A percentile compares a stretch with the other conserved stretches of the same genome.
phyloP scores from a whole-genome alignment of 2,888 invertebrate species.

The Paralinhomoeus sp. region DNA sequence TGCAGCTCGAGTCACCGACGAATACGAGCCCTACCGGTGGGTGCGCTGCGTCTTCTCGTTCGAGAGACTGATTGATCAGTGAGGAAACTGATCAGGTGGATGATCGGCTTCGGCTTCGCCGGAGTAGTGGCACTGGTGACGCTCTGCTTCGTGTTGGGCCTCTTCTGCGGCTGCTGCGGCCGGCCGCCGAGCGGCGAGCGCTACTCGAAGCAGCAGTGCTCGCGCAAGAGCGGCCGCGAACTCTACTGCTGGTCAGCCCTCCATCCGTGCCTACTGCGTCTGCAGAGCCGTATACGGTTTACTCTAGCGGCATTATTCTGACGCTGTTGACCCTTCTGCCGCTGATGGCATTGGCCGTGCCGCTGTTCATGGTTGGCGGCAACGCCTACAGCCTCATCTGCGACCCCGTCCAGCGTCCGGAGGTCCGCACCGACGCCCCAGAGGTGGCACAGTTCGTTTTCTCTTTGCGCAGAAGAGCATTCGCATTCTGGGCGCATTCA shows the following conservation, averaged over 20 bases:
- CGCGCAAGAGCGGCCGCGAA: too few relatives aligned
- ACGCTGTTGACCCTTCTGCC: conserved; percentile 14
- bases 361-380: conserved; percentile 14
- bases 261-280: too few relatives aligned
- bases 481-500: too few relatives aligned
- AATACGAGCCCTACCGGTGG: conserved; percentile 1
- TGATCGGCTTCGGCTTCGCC: conserved; percentile 26
- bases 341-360: conserved; percentile 10
- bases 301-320: conserved; percentile 12
- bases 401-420: conserved; percentile 16
- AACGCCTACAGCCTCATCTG: conserved; percentile 17
- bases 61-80: not conserved
- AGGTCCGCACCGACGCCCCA: conserved; percentile 13
- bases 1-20: too few relatives aligned
- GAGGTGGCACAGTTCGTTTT: too few relatives aligned
- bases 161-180: conserved; percentile 31
- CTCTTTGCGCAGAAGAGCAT: too few relatives aligned
- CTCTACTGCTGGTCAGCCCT: too few relatives aligned
- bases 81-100: conserved; percentile 24
- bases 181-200: conserved; percentile 19
- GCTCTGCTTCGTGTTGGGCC: conserved; percentile 27
- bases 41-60: not conserved
- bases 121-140: conserved; percentile 27
- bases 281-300: too few relatives aligned
- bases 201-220: too few relatives aligned